Evolutionary conservation across 2,888 invertebrate genomes (phyloP).

Genomic region (Ashinkailepas kermadecensis): DNA sequence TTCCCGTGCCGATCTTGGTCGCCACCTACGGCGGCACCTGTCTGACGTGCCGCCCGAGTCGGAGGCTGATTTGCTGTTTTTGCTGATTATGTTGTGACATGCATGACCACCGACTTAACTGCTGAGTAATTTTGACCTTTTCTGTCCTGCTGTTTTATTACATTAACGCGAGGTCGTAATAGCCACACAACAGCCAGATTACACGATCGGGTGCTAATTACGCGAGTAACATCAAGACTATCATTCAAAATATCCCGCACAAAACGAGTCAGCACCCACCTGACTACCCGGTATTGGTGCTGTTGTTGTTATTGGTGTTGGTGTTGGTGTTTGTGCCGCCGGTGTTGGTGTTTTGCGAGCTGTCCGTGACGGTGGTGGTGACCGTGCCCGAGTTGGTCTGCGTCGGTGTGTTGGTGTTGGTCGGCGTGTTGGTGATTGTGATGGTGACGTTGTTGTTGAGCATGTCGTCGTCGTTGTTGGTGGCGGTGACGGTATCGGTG

Average conservation of each 20-base stretch:
- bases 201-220: too few species aligned
- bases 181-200: too few species aligned
- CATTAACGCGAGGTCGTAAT: too few species aligned
- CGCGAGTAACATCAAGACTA: too few species aligned
- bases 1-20: too few species aligned
- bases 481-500: background rate
- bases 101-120: too few species aligned
- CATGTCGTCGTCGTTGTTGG: background rate
- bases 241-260: background rate
- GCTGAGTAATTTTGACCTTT: too few species aligned
- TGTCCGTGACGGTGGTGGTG: constrained; percentile 26
- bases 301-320: background rate
- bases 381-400: constrained; percentile 50
- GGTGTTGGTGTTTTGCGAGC: constrained; percentile 33
- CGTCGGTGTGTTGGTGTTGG: background rate
- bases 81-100: too few species aligned
- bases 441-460: background rate
- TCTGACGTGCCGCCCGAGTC: too few species aligned
- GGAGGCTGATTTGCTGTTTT: too few species aligned
- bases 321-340: constrained; percentile 23
- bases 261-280: background rate
- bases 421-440: background rate
- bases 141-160: too few species aligned
- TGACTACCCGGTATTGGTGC: background rate
- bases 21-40: too few species aligned